Evolutionary conservation across 2,797 vertebrate species (phyloP).

Genomic region (Gobio occitaniae): DNA sequence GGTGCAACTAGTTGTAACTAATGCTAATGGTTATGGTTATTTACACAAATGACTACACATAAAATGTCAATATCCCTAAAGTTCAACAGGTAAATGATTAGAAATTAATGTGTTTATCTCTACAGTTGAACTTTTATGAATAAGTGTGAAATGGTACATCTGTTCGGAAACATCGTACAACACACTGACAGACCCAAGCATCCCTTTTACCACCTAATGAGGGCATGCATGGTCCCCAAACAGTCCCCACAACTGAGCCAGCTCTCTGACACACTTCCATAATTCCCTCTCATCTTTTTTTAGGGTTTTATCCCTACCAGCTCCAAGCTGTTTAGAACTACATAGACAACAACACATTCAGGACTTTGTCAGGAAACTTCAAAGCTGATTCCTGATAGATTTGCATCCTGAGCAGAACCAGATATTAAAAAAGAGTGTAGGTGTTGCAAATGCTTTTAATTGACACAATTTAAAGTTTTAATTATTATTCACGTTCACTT

Average conservation of each 20-base stretch:
- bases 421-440: neutral
- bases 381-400: slow-evolving; percentile 38
- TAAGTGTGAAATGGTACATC: neutral
- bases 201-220: slow-evolving; percentile 26
- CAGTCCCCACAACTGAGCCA: slow-evolving; percentile 27
- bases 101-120: neutral
- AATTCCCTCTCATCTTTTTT: slow-evolving; percentile 50
- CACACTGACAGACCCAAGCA: slow-evolving; percentile 8
- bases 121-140: neutral
- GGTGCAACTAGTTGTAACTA: no score
- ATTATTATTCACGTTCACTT: neutral
- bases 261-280: slow-evolving; percentile 55
- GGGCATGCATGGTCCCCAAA: slow-evolving; percentile 30
- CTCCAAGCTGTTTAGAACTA: slow-evolving; percentile 29
- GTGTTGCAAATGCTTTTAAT: neutral
- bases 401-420: neutral
- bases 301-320: neutral
- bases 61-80: neutral
- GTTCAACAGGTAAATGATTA: neutral
- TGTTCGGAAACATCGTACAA: neutral
- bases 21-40: slow-evolving; percentile 1
- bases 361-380: slow-evolving; percentile 39
- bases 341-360: slow-evolving; percentile 16
- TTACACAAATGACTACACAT: neutral
- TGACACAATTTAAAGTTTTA: neutral